These are phyloP conservation scores for Cheilosia urbana DNA, from an alignment of 2,888 invertebrate genomes.

Conservation along the genomic window DNA sequence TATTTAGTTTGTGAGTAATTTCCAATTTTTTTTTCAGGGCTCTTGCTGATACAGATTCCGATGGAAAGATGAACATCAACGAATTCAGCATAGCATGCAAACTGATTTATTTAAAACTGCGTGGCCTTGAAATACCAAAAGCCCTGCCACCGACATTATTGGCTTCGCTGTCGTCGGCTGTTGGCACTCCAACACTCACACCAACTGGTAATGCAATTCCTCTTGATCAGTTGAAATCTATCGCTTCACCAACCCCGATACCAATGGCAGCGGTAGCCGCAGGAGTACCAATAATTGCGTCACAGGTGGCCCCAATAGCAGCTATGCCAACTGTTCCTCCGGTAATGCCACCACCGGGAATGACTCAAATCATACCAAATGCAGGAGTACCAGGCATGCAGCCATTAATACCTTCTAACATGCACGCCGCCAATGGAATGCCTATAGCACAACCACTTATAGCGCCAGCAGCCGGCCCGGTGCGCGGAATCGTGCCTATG, in stretches of 20 bases:
- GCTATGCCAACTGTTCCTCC: conserved; percentile 72
- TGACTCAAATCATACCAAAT: conserved; percentile 64
- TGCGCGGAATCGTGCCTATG: conserved; percentile 56
- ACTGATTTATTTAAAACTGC: conserved; percentile 95
- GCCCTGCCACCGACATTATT: conserved; percentile 91
- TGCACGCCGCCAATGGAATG: conserved; percentile 71
- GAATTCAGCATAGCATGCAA: conserved; percentile 99
- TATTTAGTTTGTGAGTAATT: too few species aligned
- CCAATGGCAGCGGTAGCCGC: conserved; percentile 57
- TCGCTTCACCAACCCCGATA: conserved; percentile 65
- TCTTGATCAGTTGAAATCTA: conserved; percentile 80
- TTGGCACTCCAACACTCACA: conserved; percentile 83
- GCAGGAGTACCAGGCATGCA: conserved; percentile 75
- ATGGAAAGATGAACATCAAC: conserved; percentile 97
- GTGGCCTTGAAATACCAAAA: conserved; percentile 95
- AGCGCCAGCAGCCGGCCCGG: conserved; percentile 66
- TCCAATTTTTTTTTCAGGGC: conserved; percentile 85
- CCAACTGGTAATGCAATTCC: conserved; percentile 82
- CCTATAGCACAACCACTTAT: conserved; percentile 74
- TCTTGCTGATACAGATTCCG: conserved; percentile 97
- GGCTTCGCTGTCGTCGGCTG: conserved; percentile 87
- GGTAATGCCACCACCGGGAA: conserved; percentile 68
- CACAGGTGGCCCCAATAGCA: conserved; percentile 66
- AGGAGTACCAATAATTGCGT: conserved; percentile 53
- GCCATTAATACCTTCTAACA: conserved; percentile 78